These are phyloP conservation scores for Silvanus unidentatus DNA, from an alignment of 2,888 invertebrate genomes.

Conservation along the genomic window DNA sequence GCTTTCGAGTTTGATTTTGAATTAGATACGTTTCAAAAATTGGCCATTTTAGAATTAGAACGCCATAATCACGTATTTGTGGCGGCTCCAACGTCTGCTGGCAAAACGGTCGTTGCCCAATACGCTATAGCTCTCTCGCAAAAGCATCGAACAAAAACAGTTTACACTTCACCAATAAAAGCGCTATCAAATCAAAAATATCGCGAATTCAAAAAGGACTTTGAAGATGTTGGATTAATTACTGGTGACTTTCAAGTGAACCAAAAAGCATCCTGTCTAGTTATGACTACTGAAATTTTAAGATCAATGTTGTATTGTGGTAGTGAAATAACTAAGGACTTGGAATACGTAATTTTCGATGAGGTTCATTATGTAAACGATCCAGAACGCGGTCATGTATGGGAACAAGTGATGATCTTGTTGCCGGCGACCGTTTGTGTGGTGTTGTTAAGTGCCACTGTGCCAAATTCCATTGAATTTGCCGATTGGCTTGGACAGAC, in stretches of 20 bases:
- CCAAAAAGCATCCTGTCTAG: slow-evolving; percentile 86
- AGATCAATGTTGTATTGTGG: slow-evolving; percentile 95
- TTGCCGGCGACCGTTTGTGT: slow-evolving; percentile 92
- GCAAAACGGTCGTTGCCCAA: slow-evolving; percentile 98
- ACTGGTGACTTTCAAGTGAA: slow-evolving; percentile 96
- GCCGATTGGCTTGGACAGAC: slow-evolving; percentile 90
- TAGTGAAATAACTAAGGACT: slow-evolving; percentile 86
- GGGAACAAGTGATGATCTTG: slow-evolving; percentile 96
- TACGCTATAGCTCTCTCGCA: slow-evolving; percentile 96
- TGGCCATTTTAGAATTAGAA: slow-evolving; percentile 91
- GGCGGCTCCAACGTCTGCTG: slow-evolving; percentile 98
- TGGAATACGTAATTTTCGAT: slow-evolving; percentile 98
- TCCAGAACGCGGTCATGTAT: slow-evolving; percentile 84
- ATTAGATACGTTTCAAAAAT: slow-evolving; percentile 94
- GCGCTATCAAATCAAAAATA: slow-evolving; percentile 99
- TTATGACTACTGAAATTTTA: slow-evolving; percentile 99
- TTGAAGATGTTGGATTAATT: slow-evolving; percentile 87
- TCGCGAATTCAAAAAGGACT: slow-evolving; percentile 89
- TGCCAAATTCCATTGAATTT: slow-evolving; percentile 93
- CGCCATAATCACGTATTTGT: slow-evolving; percentile 95
- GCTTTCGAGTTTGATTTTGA: slow-evolving; percentile 86
- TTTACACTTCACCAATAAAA: slow-evolving; percentile 99
- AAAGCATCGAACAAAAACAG: slow-evolving; percentile 83
- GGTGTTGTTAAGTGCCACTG: slow-evolving; percentile 96
- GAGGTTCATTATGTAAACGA: slow-evolving; percentile 98